Percentiles rank a stretch among this genome's conserved stretches.
phyloP scores from a whole-genome alignment of 2,113 vertebrate species.

The Channa maculata region DNA sequence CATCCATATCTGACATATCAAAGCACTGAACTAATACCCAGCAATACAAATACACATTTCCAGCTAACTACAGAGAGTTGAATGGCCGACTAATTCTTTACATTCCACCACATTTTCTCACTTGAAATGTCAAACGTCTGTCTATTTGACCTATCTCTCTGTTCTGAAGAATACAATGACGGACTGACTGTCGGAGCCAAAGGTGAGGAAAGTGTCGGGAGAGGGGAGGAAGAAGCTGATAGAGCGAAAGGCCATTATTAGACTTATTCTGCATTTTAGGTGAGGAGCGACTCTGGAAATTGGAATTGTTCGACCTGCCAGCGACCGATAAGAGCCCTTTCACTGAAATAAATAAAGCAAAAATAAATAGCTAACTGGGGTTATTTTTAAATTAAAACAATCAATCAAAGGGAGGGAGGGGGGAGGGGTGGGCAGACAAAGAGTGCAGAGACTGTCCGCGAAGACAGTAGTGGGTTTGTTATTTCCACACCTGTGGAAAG shows the following conservation, averaged over 20 bases:
- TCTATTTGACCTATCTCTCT: conserved; percentile 60
- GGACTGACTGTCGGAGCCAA: conserved; percentile 55
- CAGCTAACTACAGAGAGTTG: conserved; percentile 25
- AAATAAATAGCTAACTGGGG: conserved; percentile 70
- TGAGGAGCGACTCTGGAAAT: conserved; percentile 61
- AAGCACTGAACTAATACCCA: conserved; percentile 29
- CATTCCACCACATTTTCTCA: conserved; percentile 55
- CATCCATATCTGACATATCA: not conserved
- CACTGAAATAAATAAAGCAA: conserved; percentile 68
- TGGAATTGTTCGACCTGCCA: conserved; percentile 69
- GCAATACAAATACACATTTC: conserved; percentile 18
- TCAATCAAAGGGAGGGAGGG: conserved; percentile 71
- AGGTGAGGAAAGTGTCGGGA: conserved; percentile 53
- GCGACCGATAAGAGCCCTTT: conserved; percentile 65
- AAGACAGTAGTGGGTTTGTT: conserved; percentile 56
- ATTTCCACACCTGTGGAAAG: conserved; percentile 62
- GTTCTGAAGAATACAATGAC: conserved; percentile 58
- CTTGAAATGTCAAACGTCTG: conserved; percentile 65
- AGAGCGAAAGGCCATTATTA: conserved; percentile 63
- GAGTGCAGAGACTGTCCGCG: conserved; percentile 58
- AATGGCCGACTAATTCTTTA: conserved; percentile 51
- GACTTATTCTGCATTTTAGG: conserved; percentile 66
- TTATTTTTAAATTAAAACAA: conserved; percentile 81
- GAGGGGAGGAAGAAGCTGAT: conserved; percentile 32
- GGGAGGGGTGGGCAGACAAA: not conserved